phyloP scores from a whole-genome alignment of 2,113 vertebrate genomes.

The Agapornis roseicollis region DNA sequence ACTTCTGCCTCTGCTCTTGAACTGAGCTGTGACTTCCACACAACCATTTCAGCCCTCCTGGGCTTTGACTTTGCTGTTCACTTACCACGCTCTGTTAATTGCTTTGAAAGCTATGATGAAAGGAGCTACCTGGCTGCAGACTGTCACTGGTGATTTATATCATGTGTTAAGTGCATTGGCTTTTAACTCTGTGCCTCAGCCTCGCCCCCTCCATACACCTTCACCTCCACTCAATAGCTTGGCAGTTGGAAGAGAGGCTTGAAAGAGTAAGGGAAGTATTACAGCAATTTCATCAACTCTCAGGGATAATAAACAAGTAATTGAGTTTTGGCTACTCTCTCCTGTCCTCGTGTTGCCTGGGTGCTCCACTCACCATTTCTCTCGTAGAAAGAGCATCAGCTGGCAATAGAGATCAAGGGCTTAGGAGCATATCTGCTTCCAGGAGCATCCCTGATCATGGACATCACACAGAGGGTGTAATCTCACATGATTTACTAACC shows the following conservation, averaged over 20 bases:
- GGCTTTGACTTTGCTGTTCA: neutral
- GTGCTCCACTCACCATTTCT: neutral
- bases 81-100: neutral
- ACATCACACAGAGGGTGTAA: neutral
- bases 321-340: neutral
- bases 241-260: neutral
- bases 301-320: neutral
- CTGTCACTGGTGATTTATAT: neutral
- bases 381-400: neutral
- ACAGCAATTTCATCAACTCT: neutral
- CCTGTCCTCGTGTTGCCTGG: neutral
- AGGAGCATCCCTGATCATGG: neutral
- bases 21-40: neutral
- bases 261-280: neutral
- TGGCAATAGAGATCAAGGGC: neutral
- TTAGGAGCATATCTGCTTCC: neutral
- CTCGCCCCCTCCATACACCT: too few species aligned
- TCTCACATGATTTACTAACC: neutral
- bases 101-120: neutral
- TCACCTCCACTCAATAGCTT: neutral
- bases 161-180: neutral
- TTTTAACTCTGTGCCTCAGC: neutral
- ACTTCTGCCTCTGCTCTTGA: neutral
- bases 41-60: neutral
- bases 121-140: neutral